Conservation (phyloP, 2,113 vertebrate genomes). For the Pygathrix nemaeus region DNA sequence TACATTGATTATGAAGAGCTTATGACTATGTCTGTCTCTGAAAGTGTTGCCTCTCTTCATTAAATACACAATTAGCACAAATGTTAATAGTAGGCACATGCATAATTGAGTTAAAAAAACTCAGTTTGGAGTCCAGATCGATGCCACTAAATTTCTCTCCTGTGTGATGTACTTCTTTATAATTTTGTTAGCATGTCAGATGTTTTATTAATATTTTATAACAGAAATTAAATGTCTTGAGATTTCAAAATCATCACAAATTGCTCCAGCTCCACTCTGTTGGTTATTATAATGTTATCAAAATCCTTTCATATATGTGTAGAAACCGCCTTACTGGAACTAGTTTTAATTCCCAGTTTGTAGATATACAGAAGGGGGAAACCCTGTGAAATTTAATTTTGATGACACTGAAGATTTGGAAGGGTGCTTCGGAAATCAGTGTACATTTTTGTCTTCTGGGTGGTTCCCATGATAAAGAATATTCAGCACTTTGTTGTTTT, state of each 20-base stretch:
- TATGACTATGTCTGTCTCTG: not conserved
- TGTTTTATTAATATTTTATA: constrained; percentile 70
- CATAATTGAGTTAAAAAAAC: constrained; percentile 33
- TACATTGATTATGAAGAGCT: not conserved
- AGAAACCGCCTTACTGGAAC: not conserved
- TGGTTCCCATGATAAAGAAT: constrained; percentile 18
- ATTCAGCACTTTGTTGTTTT: constrained; percentile 12
- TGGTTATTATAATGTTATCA: constrained; percentile 48
- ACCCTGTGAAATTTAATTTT: constrained; percentile 44
- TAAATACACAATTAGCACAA: not conserved
- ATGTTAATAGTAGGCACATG: not conserved
- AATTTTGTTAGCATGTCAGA: constrained; percentile 56
- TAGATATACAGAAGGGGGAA: not conserved
- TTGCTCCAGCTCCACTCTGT: not conserved
- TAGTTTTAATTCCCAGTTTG: constrained; percentile 33
- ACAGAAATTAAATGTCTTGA: constrained; percentile 55
- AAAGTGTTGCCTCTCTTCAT: not conserved
- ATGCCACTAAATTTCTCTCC: constrained; percentile 1
- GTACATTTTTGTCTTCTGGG: constrained; percentile 26
- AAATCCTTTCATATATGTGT: constrained; percentile 23
- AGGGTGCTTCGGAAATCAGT: constrained; percentile 29
- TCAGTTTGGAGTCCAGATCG: constrained; percentile 4
- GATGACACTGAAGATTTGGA: constrained; percentile 19
- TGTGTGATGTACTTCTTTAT: not conserved
- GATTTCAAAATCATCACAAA: constrained; percentile 54